Conservation (phyloP, 2,888 invertebrate species). For the Agrotis puta region DNA sequence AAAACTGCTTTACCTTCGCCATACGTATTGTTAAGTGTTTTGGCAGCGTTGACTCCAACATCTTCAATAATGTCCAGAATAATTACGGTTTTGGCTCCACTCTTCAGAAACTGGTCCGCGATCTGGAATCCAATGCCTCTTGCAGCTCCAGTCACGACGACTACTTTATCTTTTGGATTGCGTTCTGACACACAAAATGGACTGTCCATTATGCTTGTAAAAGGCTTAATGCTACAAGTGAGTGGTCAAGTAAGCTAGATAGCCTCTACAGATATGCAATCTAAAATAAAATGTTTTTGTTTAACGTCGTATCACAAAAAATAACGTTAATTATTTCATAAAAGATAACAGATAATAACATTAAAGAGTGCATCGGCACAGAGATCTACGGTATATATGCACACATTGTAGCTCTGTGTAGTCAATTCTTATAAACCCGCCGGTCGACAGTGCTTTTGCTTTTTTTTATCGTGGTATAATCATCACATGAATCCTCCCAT, state of each 20-base stretch:
- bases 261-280: background rate
- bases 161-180: slow-evolving; percentile 65
- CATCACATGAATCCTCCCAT: no score
- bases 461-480: no score
- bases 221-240: background rate
- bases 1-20: slow-evolving; percentile 84
- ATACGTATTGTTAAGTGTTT: slow-evolving; percentile 79
- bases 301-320: background rate
- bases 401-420: no score
- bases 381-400: no score
- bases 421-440: no score
- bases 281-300: background rate
- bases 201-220: background rate
- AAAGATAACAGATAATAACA: background rate
- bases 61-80: slow-evolving; percentile 68
- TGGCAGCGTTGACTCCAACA: slow-evolving; percentile 75
- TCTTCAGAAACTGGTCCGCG: slow-evolving; percentile 81
- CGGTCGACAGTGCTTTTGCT: no score
- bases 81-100: slow-evolving; percentile 73
- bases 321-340: background rate
- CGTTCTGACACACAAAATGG: slow-evolving; percentile 20
- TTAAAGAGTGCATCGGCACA: no score
- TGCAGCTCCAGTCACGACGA: slow-evolving; percentile 88
- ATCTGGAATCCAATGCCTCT: slow-evolving; percentile 88
- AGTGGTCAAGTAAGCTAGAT: background rate